phyloP scores from a whole-genome alignment of 2,113 vertebrate genomes.

The Danionella cerebrum region DNA sequence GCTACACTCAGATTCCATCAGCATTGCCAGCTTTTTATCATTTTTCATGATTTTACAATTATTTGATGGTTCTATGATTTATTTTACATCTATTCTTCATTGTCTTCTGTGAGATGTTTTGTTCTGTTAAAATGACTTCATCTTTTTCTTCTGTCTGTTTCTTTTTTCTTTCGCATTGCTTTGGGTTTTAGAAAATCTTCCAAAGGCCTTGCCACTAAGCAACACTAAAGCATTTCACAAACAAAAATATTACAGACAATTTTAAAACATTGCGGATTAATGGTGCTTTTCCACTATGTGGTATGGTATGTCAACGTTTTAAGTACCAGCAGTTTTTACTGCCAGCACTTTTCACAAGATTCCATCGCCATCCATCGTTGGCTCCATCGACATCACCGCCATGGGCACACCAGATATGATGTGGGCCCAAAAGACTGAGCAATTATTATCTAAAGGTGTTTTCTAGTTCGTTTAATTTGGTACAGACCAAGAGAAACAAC shows the following conservation, averaged over 20 bases:
- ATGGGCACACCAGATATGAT: no score
- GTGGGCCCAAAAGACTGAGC: no score
- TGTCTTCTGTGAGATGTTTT: not conserved
- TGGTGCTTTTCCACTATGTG: no score
- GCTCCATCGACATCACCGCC: no score
- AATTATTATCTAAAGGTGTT: no score
- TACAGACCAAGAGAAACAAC: no score
- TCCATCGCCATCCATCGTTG: no score
- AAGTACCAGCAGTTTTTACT: no score
- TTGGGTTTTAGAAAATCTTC: slow-evolving; percentile 56
- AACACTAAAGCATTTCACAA: slow-evolving; percentile 44
- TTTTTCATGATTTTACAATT: slow-evolving; percentile 52
- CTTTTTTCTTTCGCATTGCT: slow-evolving; percentile 54
- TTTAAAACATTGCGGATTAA: slow-evolving; percentile 79
- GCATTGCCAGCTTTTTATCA: slow-evolving; percentile 61
- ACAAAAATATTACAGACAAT: slow-evolving; percentile 55
- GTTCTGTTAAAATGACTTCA: slow-evolving; percentile 37
- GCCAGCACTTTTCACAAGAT: no score
- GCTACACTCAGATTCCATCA: slow-evolving; percentile 72
- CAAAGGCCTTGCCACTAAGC: slow-evolving; percentile 71
- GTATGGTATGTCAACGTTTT: no score
- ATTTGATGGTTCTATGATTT: slow-evolving; percentile 49
- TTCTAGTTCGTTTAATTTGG: no score
- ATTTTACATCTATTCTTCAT: slow-evolving; percentile 39
- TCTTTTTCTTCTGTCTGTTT: slow-evolving; percentile 37